Base-by-base conservation (phyloP, 2,113 vertebrate species). In the Puffinus mauretanicus region DNA sequence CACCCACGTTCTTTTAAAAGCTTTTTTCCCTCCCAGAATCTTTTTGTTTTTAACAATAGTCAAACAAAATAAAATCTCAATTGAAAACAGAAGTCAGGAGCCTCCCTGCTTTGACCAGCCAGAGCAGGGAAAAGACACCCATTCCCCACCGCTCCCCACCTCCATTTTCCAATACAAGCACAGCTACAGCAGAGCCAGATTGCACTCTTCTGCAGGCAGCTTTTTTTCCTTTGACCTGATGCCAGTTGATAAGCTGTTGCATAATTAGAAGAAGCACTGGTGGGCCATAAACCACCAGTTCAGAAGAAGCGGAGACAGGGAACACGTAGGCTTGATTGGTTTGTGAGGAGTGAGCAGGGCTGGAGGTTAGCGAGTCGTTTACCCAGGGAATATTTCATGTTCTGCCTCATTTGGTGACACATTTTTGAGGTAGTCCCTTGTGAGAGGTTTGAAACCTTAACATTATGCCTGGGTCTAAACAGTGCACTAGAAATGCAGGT, bases 41-140 rank as follows among this genome's bases (percentile, higher is more conserved):
- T 80, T 90, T 93, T 90, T 91, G 61, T 72, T 92, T 93, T 94
- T 86, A 94, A 90, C 88, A 96, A 90, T 90, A 96, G 88, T 93
- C 20, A 86, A 88, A 62, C 78, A 91, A 93, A 95, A 93, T 70
- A 93, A 93, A 94, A 73, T 83, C 55, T 73, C 88, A 83, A 88
- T 94, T 94, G 79, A 60, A 96, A 96, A 81, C 88, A 94, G 88
- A 92, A 95, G 85, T 77, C 46, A 75, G 54, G 94, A 83, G n/a
- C 38, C 44, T 95, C 21, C 11, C 49, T 54, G 46, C 55, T 88
- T 92, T 92, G 60, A 69, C 58, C 29, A 92, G 32, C 6, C 36
- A 78, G 57, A 67, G 47, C 6, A 85, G 8, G 13, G n/a, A 73
- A 90, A 61, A 94, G 29, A 26, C 36, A 72, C 13, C 17, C 20